phyloP scores from a whole-genome alignment of 2,888 invertebrate species.

The Germaria angustata region DNA sequence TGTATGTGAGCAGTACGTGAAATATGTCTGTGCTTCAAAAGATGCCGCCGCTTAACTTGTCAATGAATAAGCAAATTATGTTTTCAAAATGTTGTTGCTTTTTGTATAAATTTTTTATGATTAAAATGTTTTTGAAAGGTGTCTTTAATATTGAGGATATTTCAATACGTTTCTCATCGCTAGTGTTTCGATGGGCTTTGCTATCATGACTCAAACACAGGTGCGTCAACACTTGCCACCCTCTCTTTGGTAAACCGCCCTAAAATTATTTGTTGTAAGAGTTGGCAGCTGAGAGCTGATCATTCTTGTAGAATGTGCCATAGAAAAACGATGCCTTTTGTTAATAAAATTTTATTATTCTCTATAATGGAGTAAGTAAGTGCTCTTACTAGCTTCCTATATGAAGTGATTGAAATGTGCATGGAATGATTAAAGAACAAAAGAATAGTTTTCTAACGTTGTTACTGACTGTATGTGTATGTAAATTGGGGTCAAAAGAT shows the following conservation, averaged over 20 bases:
- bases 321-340: constrained; percentile 23
- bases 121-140: constrained; percentile 43
- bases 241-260: constrained; percentile 49
- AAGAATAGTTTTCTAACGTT: neutral
- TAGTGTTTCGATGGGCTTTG: constrained; percentile 18
- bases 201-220: constrained; percentile 51
- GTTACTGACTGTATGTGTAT: neutral
- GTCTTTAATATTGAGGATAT: constrained; percentile 43
- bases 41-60: constrained; percentile 58
- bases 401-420: constrained; percentile 35
- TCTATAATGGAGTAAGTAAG: constrained; percentile 28
- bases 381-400: neutral
- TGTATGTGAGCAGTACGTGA: constrained; percentile 29
- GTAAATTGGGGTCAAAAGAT: neutral
- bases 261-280: constrained; percentile 46
- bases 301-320: constrained; percentile 48
- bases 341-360: neutral
- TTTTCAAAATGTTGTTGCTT: constrained; percentile 30
- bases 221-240: constrained; percentile 66
- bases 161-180: constrained; percentile 31
- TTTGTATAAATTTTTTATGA: constrained; percentile 5
- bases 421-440: constrained; percentile 25
- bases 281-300: constrained; percentile 54
- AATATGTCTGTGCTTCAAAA: constrained; percentile 54
- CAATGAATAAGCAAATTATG: constrained; percentile 67